phyloP scores from a whole-genome alignment of 2,113 vertebrate genomes.

The Leptobrachium ailaonicum region DNA sequence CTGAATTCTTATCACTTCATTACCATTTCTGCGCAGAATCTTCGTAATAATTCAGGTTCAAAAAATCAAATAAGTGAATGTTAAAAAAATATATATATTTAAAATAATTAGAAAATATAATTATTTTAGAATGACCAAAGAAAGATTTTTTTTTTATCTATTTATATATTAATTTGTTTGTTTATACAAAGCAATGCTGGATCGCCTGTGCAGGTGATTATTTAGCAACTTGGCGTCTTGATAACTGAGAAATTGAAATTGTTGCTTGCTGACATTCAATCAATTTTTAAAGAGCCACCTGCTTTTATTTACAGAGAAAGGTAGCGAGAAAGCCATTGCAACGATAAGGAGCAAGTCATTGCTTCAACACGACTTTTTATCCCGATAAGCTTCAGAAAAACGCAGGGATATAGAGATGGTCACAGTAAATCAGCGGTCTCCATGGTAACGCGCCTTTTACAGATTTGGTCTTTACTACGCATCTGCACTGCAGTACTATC shows the following conservation, averaged over 20 bases:
- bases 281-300: conserved; percentile 18
- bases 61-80: too few relatives aligned
- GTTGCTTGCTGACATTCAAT: conserved; percentile 1
- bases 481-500: conserved; percentile 27
- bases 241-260: background rate
- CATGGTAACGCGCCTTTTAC: conserved; percentile 31
- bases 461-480: conserved; percentile 3
- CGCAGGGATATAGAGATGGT: conserved; percentile 24
- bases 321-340: conserved; percentile 15
- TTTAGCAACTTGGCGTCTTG: too few relatives aligned
- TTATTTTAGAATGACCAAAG: too few relatives aligned
- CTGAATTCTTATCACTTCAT: too few relatives aligned
- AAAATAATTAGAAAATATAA: too few relatives aligned
- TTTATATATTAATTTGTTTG: too few relatives aligned
- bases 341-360: conserved; percentile 31
- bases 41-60: too few relatives aligned
- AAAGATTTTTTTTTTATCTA: too few relatives aligned
- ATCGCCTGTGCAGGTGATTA: too few relatives aligned
- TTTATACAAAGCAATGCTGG: too few relatives aligned
- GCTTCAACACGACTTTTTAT: conserved; percentile 36
- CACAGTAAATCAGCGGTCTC: conserved; percentile 46
- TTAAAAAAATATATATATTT: too few relatives aligned
- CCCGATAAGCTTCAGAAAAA: conserved; percentile 34
- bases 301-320: conserved; percentile 15
- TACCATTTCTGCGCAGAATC: too few relatives aligned